Conservation (phyloP, 2,888 invertebrate species). For the Idaea straminata region DNA sequence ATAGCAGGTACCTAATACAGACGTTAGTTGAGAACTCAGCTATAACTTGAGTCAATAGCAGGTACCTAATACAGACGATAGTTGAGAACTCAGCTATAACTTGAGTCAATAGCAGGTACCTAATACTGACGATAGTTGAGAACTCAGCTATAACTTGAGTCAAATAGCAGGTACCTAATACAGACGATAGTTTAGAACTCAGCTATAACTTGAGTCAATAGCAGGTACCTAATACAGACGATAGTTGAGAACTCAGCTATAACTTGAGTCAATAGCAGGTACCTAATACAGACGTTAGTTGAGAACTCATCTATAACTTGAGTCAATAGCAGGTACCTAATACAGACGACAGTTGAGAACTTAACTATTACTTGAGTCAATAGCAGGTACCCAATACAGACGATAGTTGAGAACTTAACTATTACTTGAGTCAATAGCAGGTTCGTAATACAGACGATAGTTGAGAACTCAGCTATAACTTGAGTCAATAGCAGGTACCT, state of each 20-base stretch:
- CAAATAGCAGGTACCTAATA: not conserved
- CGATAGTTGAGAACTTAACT: not conserved
- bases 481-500: not conserved
- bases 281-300: too few species aligned
- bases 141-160: not conserved
- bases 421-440: not conserved
- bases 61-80: too few species aligned
- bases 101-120: not conserved
- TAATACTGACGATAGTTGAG: too few species aligned
- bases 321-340: not conserved
- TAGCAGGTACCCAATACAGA: not conserved
- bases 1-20: not conserved
- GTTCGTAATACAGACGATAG: too few species aligned
- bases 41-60: not conserved
- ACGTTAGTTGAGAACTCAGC: not conserved
- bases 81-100: not conserved
- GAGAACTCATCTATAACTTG: not conserved
- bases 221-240: too few species aligned
- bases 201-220: not conserved
- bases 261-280: not conserved
- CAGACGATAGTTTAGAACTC: not conserved
- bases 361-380: not conserved
- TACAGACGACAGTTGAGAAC: not conserved
- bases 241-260: not conserved
- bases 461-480: not conserved